Conservation (phyloP, 2,113 vertebrate species). For the Malurus melanocephalus region DNA sequence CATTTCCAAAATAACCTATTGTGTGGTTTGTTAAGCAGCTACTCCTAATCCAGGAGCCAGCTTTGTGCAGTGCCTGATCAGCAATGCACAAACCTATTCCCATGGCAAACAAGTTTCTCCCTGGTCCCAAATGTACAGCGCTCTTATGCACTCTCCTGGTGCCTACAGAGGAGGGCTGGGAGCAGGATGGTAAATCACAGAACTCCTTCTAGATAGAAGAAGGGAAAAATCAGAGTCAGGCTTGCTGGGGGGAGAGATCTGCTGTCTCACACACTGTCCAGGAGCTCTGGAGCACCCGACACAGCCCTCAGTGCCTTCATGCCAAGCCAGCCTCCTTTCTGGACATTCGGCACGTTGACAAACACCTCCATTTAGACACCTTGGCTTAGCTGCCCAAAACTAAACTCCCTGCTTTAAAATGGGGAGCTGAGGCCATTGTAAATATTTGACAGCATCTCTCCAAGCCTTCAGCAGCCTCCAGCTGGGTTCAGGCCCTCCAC, state of each 20-base stretch:
- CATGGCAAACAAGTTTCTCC: neutral
- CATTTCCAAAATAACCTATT: neutral
- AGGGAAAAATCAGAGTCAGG: neutral
- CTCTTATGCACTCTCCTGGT: neutral
- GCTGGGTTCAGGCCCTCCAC: neutral
- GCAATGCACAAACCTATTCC: neutral
- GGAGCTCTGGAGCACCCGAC: neutral
- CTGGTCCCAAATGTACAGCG: neutral
- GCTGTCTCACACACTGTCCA: too few relatives aligned
- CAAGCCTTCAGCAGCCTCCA: neutral
- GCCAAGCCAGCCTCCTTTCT: neutral
- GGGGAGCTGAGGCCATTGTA: neutral
- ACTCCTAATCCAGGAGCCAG: neutral
- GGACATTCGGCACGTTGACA: neutral
- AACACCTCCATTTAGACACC: neutral
- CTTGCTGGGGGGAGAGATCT: neutral
- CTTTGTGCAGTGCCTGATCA: neutral
- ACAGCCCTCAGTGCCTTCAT: rapidly evolving
- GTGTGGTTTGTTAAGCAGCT: neutral
- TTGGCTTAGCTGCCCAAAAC: neutral
- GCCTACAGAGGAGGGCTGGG: neutral
- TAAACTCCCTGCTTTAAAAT: neutral
- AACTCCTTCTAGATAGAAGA: neutral
- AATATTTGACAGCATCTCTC: neutral
- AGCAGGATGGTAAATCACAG: neutral